A percentile compares a stretch with the other conserved stretches of the same genome.
Conservation (phyloP, 1,140 invertebrate species). For the Stratiolaelaps scimitus region DNA sequence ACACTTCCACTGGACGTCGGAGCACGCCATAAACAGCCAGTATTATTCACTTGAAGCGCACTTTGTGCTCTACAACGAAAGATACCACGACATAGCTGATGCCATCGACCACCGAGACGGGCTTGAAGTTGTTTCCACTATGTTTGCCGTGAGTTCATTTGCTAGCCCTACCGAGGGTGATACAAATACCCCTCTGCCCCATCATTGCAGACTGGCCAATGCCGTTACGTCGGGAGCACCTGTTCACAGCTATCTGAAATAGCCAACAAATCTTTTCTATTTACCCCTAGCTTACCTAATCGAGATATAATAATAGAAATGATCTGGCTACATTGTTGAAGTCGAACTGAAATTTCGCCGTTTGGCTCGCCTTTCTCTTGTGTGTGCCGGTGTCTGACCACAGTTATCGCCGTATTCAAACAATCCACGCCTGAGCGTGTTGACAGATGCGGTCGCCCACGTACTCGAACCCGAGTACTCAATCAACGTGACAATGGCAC, state of each 20-base stretch:
- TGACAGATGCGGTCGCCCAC: conserved; percentile 18
- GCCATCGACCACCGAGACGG: conserved; percentile 2
- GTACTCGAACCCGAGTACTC: conserved; percentile 14
- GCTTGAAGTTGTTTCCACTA: conserved; percentile 10
- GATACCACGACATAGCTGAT: not conserved
- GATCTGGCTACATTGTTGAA: too few relatives aligned
- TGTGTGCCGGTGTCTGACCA: too few relatives aligned
- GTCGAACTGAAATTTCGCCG: too few relatives aligned
- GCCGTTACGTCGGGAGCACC: too few relatives aligned
- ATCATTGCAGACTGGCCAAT: too few relatives aligned
- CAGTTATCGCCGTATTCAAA: conserved; percentile 22
- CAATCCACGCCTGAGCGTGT: conserved; percentile 5
- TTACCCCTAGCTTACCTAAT: too few relatives aligned
- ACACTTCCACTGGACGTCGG: conserved; percentile 24
- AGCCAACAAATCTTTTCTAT: too few relatives aligned
- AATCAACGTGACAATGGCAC: conserved; percentile 24
- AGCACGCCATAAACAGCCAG: conserved; percentile 19
- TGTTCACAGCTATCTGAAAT: too few relatives aligned
- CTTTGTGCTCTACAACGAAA: conserved; percentile 15
- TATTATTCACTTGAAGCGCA: conserved; percentile 21
- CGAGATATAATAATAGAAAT: too few relatives aligned
- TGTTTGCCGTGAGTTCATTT: conserved; percentile 5
- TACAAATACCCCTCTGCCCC: too few relatives aligned
- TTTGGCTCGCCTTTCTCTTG: too few relatives aligned
- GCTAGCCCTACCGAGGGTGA: too few relatives aligned